Evolutionary conservation across 2,113 vertebrate species (phyloP).

Genomic region (Artemisiospiza belli): DNA sequence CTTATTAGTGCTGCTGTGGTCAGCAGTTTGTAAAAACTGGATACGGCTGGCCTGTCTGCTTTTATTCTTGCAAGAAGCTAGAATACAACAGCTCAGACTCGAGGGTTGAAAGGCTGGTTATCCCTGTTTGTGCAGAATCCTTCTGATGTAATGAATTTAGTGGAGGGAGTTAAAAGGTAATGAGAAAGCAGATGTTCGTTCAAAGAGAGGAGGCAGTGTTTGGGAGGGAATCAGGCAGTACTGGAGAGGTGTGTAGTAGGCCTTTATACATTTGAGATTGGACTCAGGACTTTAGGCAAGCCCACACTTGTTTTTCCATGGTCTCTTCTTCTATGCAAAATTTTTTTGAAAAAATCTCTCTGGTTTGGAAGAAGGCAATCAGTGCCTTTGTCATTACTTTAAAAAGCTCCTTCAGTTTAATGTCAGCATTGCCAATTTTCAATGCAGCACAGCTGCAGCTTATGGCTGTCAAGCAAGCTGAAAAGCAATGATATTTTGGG

Average conservation of each 20-base stretch:
- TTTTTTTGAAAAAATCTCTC: not conserved
- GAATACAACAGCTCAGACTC: not conserved
- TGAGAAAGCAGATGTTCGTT: not conserved
- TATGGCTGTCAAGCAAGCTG: conserved; percentile 43
- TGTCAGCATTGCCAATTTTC: conserved; percentile 67
- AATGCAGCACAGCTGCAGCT: conserved; percentile 74
- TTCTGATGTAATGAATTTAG: not conserved
- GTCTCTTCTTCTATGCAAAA: not conserved
- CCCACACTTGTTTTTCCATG: not conserved
- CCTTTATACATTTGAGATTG: not conserved
- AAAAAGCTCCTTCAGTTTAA: conserved; percentile 62
- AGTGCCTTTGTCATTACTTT: conserved; percentile 72
- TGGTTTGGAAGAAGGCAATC: conserved; percentile 65
- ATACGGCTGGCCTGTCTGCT: not conserved
- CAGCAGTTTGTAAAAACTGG: conserved; percentile 63
- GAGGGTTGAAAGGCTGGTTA: not conserved
- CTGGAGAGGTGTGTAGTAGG: not conserved
- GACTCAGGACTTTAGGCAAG: not conserved
- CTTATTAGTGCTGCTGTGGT: conserved; percentile 43
- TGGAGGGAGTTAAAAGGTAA: not conserved
- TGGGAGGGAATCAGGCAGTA: not conserved
- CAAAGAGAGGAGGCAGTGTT: not conserved
- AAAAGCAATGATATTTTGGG: conserved; percentile 55
- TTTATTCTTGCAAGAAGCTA: conserved; percentile 35
- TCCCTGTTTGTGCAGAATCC: not conserved